Evolutionary conservation across 1,140 invertebrate species (phyloP).

Genomic region (Sitophilus oryzae): DNA sequence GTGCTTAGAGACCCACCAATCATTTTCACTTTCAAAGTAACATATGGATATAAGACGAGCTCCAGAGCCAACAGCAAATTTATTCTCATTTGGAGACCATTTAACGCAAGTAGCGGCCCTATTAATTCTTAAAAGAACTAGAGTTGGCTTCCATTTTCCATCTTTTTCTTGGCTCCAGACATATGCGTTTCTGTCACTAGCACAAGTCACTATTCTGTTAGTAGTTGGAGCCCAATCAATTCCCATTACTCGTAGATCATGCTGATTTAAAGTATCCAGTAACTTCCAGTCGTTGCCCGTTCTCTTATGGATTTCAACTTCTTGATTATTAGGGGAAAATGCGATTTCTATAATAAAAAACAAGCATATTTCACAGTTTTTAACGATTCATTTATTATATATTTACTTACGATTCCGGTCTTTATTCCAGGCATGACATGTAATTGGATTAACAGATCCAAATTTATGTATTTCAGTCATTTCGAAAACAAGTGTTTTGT

Average conservation of each 20-base stretch:
- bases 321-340: constrained; percentile 91
- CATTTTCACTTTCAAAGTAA: constrained; percentile 96
- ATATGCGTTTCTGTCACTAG: constrained; percentile 97
- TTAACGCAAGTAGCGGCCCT: constrained; percentile 97
- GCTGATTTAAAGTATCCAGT: constrained; percentile 80
- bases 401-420: constrained; percentile 77
- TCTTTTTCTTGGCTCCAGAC: constrained; percentile 85
- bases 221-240: constrained; percentile 98
- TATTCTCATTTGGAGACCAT: constrained; percentile 98
- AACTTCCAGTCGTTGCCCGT: constrained; percentile 73
- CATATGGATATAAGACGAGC: constrained; percentile 93
- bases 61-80: constrained; percentile 98
- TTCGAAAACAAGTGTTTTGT: constrained; percentile 30
- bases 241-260: constrained; percentile 93
- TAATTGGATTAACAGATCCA: constrained; percentile 83
- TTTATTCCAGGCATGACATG: constrained; percentile 96
- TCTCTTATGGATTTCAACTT: constrained; percentile 90
- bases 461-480: constrained; percentile 87
- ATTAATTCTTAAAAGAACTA: constrained; percentile 94
- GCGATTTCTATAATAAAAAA: constrained; percentile 70
- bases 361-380: not conserved
- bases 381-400: constrained; percentile 2
- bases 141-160: constrained; percentile 91
- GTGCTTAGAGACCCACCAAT: constrained; percentile 99
- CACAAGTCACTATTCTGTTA: constrained; percentile 98